Conservation (phyloP, 1,140 invertebrate species). For the Leptoteleia sp. region DNA sequence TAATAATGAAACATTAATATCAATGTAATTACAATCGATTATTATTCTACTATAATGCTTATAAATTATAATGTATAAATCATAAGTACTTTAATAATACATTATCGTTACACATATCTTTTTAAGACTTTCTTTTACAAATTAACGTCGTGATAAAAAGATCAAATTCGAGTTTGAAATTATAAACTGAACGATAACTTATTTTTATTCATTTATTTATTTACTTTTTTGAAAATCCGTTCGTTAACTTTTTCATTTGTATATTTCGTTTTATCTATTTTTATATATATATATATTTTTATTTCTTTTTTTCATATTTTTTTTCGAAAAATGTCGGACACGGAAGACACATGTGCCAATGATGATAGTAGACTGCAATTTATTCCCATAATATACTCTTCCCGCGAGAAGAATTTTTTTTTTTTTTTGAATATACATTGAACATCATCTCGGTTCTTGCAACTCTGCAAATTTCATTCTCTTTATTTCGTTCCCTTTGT, state of each 20-base stretch:
- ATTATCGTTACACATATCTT: constrained; percentile 59
- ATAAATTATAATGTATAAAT: constrained; percentile 61
- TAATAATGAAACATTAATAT: constrained; percentile 66
- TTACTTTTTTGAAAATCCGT: constrained; percentile 28
- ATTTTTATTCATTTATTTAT: constrained; percentile 2
- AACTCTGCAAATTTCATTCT: too few species aligned
- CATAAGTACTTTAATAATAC: constrained; percentile 52
- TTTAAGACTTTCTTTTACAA: constrained; percentile 52
- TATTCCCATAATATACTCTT: too few species aligned
- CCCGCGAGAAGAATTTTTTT: too few species aligned
- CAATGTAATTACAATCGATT: constrained; percentile 65
- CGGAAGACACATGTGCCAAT: too few species aligned
- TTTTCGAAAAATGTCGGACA: too few species aligned
- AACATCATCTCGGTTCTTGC: too few species aligned
- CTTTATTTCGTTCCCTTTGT: constrained; percentile 7
- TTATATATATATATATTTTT: too few species aligned
- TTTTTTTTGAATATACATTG: too few species aligned
- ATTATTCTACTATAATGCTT: constrained; percentile 58
- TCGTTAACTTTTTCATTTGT: constrained; percentile 31
- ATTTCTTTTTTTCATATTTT: too few species aligned
- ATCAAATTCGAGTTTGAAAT: constrained; percentile 40
- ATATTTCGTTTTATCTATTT: constrained; percentile 27
- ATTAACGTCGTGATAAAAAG: constrained; percentile 45
- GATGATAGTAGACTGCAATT: too few species aligned
- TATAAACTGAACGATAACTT: constrained; percentile 32